phyloP scores from a whole-genome alignment of 2,888 invertebrate genomes.

The Plemyria rubiginata region DNA sequence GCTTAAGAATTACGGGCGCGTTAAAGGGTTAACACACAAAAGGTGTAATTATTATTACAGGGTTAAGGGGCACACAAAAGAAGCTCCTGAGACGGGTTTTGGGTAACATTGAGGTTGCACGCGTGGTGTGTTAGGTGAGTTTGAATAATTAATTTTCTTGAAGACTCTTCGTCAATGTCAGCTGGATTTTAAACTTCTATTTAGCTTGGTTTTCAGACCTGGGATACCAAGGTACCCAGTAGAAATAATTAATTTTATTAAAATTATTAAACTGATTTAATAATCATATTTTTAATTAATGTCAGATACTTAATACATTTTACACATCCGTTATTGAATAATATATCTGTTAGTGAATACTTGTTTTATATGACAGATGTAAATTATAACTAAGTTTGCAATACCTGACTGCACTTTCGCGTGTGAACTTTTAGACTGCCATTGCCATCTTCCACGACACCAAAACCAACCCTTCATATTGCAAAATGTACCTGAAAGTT shows the following conservation, averaged over 20 bases:
- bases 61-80: slow-evolving; percentile 72
- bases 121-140: slow-evolving; percentile 57
- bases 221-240: neutral
- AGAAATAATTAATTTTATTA: too few relatives aligned
- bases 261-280: too few relatives aligned
- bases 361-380: neutral
- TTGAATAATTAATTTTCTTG: slow-evolving; percentile 48
- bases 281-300: neutral
- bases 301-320: too few relatives aligned
- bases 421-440: slow-evolving; percentile 78
- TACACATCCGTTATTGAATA: too few relatives aligned
- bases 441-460: slow-evolving; percentile 74
- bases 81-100: slow-evolving; percentile 61
- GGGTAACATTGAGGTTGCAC: slow-evolving; percentile 72
- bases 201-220: neutral
- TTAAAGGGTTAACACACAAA: slow-evolving; percentile 82
- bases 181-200: slow-evolving; percentile 15
- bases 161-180: slow-evolving; percentile 35
- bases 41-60: slow-evolving; percentile 78
- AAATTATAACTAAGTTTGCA: slow-evolving; percentile 4
- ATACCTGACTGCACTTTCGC: slow-evolving; percentile 75
- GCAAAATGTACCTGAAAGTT: slow-evolving; percentile 83
- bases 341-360: too few relatives aligned
- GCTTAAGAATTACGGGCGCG: slow-evolving; percentile 78
- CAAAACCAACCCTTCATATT: slow-evolving; percentile 77